Evolutionary conservation across 2,797 vertebrate genomes (phyloP).

Genomic region (Ambastaia sidthimunki): DNA sequence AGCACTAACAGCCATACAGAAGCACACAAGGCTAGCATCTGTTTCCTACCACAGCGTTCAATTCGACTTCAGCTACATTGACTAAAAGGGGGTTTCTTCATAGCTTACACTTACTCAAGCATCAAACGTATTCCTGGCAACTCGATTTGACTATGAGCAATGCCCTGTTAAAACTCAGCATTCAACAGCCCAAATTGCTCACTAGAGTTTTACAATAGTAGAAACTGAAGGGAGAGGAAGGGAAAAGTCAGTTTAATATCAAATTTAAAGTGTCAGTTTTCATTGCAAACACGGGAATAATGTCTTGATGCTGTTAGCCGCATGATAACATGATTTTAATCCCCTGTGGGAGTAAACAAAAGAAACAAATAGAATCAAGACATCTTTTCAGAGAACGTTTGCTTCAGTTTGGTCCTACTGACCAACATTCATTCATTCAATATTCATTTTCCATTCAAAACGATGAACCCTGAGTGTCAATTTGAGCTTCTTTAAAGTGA

Average conservation of each 20-base stretch:
- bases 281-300: slow-evolving; percentile 19
- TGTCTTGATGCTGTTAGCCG: slow-evolving; percentile 5
- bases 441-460: slow-evolving; percentile 65
- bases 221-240: slow-evolving; percentile 8
- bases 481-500: slow-evolving; percentile 68
- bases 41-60: slow-evolving; percentile 33
- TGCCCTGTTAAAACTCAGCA: not conserved
- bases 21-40: slow-evolving; percentile 45
- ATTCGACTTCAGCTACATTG: slow-evolving; percentile 34
- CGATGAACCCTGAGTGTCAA: slow-evolving; percentile 57
- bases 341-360: slow-evolving; percentile 48
- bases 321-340: slow-evolving; percentile 58
- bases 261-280: slow-evolving; percentile 35
- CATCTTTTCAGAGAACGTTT: slow-evolving; percentile 63
- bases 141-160: not conserved
- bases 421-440: slow-evolving; percentile 53
- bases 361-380: slow-evolving; percentile 58
- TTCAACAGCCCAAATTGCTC: slow-evolving; percentile 15
- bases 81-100: slow-evolving; percentile 27
- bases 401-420: slow-evolving; percentile 60
- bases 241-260: slow-evolving; percentile 19
- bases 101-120: slow-evolving; percentile 2
- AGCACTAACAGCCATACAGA: slow-evolving; percentile 38
- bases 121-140: slow-evolving; percentile 33
- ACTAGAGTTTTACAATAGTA: not conserved